Evolutionary conservation across 30 jellyfish, hydroid and myxozoan genomes (phyloP), one percentile per base, ranked within the genome.

Genomic region (Sanderia malayensis): DNA sequence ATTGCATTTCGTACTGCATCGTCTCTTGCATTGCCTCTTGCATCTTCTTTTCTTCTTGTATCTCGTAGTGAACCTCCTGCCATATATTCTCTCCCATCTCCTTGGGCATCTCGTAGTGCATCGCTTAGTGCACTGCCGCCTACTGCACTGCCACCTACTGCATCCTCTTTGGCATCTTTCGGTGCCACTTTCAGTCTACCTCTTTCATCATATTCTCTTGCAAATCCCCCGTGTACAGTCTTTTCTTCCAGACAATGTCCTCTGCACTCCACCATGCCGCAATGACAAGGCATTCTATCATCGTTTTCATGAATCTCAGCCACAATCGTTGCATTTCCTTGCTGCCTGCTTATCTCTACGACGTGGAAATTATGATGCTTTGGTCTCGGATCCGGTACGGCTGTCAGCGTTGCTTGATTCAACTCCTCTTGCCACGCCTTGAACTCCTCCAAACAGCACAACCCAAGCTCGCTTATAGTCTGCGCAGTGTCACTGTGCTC

Each of bases 401-500:
- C 64, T 49, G 11, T 49, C 64, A 49, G 64, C 64, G 64, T 49
- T 18, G 8, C 25, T 24, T 15, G 23, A 8, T 18, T 24, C 27
- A 4, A 4, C 18, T 19, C 64, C 27, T 49, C 27, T 18, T 49
- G 6, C 64, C 8, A 49, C 27, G 23, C 27, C 64, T 49, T 49
- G 8, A 59, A 25, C 44, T 76, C 70, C 30, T 76, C 80, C 28
- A 21, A 24, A 34, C 30, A 1, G 26, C 79, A 45, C 34, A 44
- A 1, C 1, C 72, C 87, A 17, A 76, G 59, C 30, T 76, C 71
- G 73, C 47, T n/a, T 18, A 63, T 22, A 1, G 87, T 62, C 34
- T 67, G 61, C 25, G 87, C 72, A 4, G 87, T 76, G 55, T 76
- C 68, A 61, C 80, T 44, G 18, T 76, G 87, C 47, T 29, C 71